Evolutionary conservation across 1,140 invertebrate genomes (phyloP).

Genomic region (Drosophila triauraria): DNA sequence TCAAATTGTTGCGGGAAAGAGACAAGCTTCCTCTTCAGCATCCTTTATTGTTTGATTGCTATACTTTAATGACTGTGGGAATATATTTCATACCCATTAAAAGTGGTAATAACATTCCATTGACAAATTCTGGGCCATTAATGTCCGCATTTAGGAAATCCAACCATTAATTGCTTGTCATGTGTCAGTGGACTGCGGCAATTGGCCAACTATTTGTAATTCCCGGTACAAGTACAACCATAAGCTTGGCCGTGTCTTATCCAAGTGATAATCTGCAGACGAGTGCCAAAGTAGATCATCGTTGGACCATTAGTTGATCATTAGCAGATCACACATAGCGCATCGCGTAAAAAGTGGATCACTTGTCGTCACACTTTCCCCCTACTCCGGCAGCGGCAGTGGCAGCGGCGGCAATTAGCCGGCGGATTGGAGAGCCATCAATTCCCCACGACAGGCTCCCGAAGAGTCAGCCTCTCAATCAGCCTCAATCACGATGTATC

Average conservation of each 20-base stretch:
- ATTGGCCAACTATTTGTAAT: constrained; percentile 8
- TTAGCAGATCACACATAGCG: constrained; percentile 49
- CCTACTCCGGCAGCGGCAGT: constrained; percentile 19
- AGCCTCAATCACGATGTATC: constrained; percentile 35
- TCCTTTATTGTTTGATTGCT: not conserved
- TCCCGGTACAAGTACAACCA: constrained; percentile 8
- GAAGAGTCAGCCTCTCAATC: constrained; percentile 26
- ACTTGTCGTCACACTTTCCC: constrained; percentile 50
- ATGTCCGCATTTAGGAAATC: constrained; percentile 4
- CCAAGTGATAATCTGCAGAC: constrained; percentile 29
- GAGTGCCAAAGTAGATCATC: constrained; percentile 32
- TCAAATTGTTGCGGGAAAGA: no score
- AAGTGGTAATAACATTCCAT: not conserved
- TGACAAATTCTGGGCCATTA: not conserved
- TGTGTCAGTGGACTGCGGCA: not conserved
- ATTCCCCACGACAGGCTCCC: constrained; percentile 20
- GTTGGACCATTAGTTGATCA: constrained; percentile 41
- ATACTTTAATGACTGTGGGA: not conserved
- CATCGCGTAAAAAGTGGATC: constrained; percentile 40
- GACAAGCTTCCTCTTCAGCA: not conserved
- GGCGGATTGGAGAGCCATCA: constrained; percentile 39
- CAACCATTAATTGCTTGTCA: not conserved
- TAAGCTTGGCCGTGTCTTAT: constrained; percentile 8
- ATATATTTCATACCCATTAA: not conserved
- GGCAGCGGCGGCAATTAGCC: constrained; percentile 35